phyloP scores from a whole-genome alignment of 2,797 vertebrate genomes.

The Lutjanus campechanus region DNA sequence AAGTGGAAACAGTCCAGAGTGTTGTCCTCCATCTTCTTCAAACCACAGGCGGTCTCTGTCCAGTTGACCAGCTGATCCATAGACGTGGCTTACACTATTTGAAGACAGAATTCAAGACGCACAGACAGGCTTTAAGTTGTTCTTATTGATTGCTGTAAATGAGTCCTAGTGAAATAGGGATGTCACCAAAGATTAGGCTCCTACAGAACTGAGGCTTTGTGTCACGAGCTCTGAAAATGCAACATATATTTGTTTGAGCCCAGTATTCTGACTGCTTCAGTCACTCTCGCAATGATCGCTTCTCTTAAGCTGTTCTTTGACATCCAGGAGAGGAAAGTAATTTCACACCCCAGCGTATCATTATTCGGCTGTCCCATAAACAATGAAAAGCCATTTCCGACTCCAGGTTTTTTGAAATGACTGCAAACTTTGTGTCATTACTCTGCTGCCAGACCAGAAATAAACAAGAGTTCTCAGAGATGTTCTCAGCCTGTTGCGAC shows the following conservation, averaged over 20 bases:
- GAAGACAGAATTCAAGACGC: background rate
- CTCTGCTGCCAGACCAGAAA: conserved; percentile 37
- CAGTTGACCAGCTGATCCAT: conserved; percentile 34
- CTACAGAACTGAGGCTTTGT: background rate
- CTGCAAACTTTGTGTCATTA: conserved; percentile 28
- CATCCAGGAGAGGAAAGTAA: conserved; percentile 39
- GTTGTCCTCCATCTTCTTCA: conserved; percentile 15
- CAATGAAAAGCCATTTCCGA: conserved; percentile 21
- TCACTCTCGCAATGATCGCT: conserved; percentile 1
- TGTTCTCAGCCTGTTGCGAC: background rate
- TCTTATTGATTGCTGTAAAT: background rate
- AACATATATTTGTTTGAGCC: background rate
- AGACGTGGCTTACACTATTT: conserved; percentile 4
- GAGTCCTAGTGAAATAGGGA: background rate
- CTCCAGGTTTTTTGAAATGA: conserved; percentile 7
- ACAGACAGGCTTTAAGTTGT: background rate
- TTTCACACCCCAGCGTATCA: conserved; percentile 38
- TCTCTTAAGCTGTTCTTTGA: conserved; percentile 39
- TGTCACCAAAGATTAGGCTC: background rate
- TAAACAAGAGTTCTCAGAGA: conserved; percentile 49
- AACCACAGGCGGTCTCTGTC: conserved; percentile 38
- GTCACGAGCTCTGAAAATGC: background rate
- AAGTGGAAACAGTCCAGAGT: conserved; percentile 27
- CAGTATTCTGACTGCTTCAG: conserved; percentile 11
- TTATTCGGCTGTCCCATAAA: conserved; percentile 22